phyloP scores from a whole-genome alignment of 2,113 vertebrate species.

The Cinclus cinclus region DNA sequence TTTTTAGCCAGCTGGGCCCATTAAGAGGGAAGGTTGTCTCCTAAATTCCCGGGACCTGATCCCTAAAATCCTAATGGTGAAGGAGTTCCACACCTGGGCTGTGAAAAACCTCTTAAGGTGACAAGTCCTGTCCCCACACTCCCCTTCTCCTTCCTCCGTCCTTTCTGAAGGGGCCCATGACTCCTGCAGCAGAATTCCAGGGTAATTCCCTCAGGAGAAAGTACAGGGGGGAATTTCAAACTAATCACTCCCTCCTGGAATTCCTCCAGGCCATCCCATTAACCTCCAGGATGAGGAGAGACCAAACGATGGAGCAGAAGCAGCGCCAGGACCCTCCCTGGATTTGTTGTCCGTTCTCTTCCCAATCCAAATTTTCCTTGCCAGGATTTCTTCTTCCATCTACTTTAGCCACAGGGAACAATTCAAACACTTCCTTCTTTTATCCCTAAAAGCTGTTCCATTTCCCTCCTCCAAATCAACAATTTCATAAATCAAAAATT shows the following conservation, averaged over 20 bases:
- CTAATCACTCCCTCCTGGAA: background rate
- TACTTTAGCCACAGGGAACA: background rate
- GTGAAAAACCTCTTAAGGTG: background rate
- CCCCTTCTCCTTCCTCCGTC: background rate
- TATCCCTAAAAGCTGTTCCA: background rate
- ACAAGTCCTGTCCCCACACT: background rate
- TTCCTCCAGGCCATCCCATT: background rate
- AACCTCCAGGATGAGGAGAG: no score
- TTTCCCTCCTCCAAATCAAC: background rate
- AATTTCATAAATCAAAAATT: background rate
- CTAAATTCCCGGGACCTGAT: background rate
- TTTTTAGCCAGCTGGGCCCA: background rate
- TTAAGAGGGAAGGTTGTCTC: rapidly evolving
- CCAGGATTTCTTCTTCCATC: background rate
- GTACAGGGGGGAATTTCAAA: background rate
- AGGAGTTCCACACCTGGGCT: background rate
- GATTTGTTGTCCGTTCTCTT: background rate
- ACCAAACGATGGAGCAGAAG: rapidly evolving
- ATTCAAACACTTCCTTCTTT: background rate
- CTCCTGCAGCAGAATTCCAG: background rate
- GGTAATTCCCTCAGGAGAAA: background rate
- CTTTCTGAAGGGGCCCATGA: background rate
- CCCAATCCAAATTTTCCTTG: background rate
- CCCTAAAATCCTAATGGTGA: background rate
- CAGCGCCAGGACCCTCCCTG: background rate